phyloP scores from a whole-genome alignment of 2,113 vertebrate species.

The Speoplatyrhinus poulsoni region DNA sequence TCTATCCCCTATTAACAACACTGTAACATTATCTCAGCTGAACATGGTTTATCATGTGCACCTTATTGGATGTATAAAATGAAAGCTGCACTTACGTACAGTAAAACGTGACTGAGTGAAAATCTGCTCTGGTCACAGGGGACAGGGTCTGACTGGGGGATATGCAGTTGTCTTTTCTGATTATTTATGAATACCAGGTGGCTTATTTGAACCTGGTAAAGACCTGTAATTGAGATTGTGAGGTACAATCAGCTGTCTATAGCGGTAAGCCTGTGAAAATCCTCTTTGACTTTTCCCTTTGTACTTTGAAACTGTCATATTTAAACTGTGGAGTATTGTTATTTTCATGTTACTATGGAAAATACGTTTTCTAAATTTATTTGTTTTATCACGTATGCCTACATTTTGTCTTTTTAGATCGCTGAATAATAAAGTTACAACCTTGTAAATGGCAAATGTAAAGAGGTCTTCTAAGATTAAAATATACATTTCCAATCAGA shows the following conservation, averaged over 20 bases:
- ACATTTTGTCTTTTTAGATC: not conserved
- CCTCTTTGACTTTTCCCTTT: slow-evolving; percentile 56
- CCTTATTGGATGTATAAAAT: slow-evolving; percentile 52
- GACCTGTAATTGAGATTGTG: slow-evolving; percentile 52
- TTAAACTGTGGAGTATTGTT: slow-evolving; percentile 71
- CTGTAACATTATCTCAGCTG: not conserved
- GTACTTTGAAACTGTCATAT: slow-evolving; percentile 71
- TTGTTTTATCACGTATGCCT: slow-evolving; percentile 3
- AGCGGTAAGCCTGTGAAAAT: slow-evolving; percentile 45
- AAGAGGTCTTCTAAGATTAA: not conserved
- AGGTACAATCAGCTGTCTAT: slow-evolving; percentile 69
- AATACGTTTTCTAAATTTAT: slow-evolving; percentile 78
- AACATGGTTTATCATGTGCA: slow-evolving; percentile 25
- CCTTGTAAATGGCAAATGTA: not conserved
- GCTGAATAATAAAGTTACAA: not conserved
- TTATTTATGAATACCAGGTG: slow-evolving; percentile 34
- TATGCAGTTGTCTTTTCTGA: slow-evolving; percentile 28
- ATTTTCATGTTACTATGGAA: slow-evolving; percentile 45
- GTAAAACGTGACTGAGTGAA: not conserved
- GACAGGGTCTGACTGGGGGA: slow-evolving; percentile 7
- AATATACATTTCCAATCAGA: not conserved
- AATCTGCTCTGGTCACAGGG: not conserved
- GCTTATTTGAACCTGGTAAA: slow-evolving; percentile 40
- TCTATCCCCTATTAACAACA: slow-evolving; percentile 13
- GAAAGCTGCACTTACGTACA: slow-evolving; percentile 46